Evolutionary conservation across 2,888 invertebrate species (phyloP).

Genomic region (Gymnosoma rotundatum): DNA sequence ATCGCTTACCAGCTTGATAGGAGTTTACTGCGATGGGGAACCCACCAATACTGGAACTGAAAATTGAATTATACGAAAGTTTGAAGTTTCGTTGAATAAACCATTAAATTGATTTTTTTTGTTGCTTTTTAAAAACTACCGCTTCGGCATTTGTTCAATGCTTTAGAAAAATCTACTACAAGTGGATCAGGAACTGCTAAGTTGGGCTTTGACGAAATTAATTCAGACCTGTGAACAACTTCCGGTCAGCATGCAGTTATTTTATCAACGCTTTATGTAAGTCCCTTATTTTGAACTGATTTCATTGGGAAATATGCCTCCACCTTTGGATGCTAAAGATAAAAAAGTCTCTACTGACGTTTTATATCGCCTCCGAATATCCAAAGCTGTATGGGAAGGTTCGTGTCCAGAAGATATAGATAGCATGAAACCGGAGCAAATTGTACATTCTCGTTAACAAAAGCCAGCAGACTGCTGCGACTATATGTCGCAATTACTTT

Average conservation of each 20-base stretch:
- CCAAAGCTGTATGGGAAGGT: slow-evolving; percentile 25
- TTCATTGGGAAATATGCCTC: slow-evolving; percentile 6
- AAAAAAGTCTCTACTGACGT: no score
- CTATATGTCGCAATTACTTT: slow-evolving; percentile 33
- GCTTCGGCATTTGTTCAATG: slow-evolving; percentile 25
- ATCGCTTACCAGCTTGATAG: slow-evolving; percentile 31
- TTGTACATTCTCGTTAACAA: slow-evolving; percentile 11
- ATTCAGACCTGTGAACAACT: slow-evolving; percentile 18
- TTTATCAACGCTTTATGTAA: background rate
- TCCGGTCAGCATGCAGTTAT: background rate
- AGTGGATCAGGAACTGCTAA: slow-evolving; percentile 10
- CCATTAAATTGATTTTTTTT: slow-evolving; percentile 29
- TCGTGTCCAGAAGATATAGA: slow-evolving; percentile 33
- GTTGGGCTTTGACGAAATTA: slow-evolving; percentile 11
- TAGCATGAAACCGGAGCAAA: slow-evolving; percentile 23
- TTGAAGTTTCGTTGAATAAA: slow-evolving; percentile 23
- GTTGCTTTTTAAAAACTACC: slow-evolving; percentile 21
- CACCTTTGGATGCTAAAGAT: background rate
- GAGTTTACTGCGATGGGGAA: slow-evolving; percentile 41
- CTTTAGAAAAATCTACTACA: slow-evolving; percentile 21
- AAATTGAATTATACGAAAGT: slow-evolving; percentile 25
- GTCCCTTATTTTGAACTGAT: slow-evolving; percentile 8
- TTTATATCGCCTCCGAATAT: slow-evolving; percentile 1
- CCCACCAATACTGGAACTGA: slow-evolving; percentile 12
- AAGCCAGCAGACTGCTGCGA: slow-evolving; percentile 22